phyloP scores from a whole-genome alignment of 2,888 invertebrate species.

The Xanthorhoe spadicearia region DNA sequence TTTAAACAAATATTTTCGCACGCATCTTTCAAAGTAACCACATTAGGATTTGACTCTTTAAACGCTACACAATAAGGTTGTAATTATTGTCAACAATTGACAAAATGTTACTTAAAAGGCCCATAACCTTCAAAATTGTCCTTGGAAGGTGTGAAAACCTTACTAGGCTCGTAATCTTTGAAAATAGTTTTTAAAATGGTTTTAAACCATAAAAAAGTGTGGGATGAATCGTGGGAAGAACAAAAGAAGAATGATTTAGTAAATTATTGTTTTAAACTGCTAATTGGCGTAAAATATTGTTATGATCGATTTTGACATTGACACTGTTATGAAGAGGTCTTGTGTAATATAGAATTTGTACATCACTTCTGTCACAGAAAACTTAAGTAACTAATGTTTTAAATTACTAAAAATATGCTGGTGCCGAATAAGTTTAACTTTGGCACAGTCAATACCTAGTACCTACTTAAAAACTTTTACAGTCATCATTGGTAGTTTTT shows the following conservation, averaged over 20 bases:
- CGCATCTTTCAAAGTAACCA: slow-evolving; percentile 9
- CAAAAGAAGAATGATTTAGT: slow-evolving; percentile 19
- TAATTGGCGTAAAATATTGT: slow-evolving; percentile 16
- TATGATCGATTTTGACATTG: slow-evolving; percentile 18
- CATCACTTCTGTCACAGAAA: neutral
- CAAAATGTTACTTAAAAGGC: neutral
- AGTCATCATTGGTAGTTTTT: too few relatives aligned
- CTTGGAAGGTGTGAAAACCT: slow-evolving; percentile 62
- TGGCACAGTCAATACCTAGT: too few relatives aligned
- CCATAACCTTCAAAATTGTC: slow-evolving; percentile 42
- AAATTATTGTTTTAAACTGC: slow-evolving; percentile 20
- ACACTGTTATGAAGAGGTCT: slow-evolving; percentile 5
- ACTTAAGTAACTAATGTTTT: neutral
- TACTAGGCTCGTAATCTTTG: slow-evolving; percentile 27
- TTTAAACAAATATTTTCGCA: slow-evolving; percentile 35
- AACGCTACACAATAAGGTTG: slow-evolving; percentile 7
- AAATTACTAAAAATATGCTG: neutral
- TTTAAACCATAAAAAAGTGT: slow-evolving; percentile 33
- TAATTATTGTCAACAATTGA: slow-evolving; percentile 3
- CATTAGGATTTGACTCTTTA: slow-evolving; percentile 8
- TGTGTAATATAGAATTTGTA: slow-evolving; percentile 1
- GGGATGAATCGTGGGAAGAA: slow-evolving; percentile 35
- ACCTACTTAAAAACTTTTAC: too few relatives aligned
- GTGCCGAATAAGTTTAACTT: too few relatives aligned
- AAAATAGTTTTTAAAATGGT: slow-evolving; percentile 21